Evolutionary conservation across 1,140 invertebrate genomes (phyloP), one percentile per base, ranked within the genome.

Genomic region (Asobara japonica): DNA sequence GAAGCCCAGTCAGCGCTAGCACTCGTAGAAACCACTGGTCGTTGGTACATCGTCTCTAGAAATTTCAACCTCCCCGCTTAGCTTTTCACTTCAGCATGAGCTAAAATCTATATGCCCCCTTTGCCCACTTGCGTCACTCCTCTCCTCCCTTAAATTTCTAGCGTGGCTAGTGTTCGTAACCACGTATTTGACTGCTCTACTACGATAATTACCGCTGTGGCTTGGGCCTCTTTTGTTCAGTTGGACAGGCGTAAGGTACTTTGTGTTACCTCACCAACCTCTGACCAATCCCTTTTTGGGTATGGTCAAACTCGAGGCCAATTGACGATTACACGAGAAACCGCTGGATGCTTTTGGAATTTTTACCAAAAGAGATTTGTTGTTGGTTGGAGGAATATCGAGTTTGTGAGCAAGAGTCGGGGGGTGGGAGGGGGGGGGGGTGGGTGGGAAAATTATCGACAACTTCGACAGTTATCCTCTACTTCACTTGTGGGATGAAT

Each of bases 1-100:
- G 65, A 72, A 72, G 51, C 71, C 51, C 65, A 67, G 66, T 69
- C 71, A 72, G 71, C 66, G 56, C 71, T 61, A 64, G 48, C 51
- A 56, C 51, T 56, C 51, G 51, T 56, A 56, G 51, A 56, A 56
- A 56, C 51, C 51, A 20, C 51, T 56, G 51, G 51, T 56, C 51
- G 51, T 56, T 56, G 51, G 51, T 25, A 56, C 51, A 56, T 56
- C 51, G 51, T 56, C 45, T 11, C 41, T 45, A 45, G 41, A 45
- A 45, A 45, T 45, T 45, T n/a, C 13, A 45, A 45, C 41, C 13
- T 16, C 41, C 2, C n/a, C 13, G 18, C 13, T 16, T 13, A 56
- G 51, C 51, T 56, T 56, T 56, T 56, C 51, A 56, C 51, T 27
- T 56, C 51, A 56, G 3, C 11, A 56, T 56, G 18, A 22, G 20